These are phyloP conservation scores for Choristoneura fumiferana DNA, from an alignment of 1,140 invertebrate species.

Conservation along the genomic window DNA sequence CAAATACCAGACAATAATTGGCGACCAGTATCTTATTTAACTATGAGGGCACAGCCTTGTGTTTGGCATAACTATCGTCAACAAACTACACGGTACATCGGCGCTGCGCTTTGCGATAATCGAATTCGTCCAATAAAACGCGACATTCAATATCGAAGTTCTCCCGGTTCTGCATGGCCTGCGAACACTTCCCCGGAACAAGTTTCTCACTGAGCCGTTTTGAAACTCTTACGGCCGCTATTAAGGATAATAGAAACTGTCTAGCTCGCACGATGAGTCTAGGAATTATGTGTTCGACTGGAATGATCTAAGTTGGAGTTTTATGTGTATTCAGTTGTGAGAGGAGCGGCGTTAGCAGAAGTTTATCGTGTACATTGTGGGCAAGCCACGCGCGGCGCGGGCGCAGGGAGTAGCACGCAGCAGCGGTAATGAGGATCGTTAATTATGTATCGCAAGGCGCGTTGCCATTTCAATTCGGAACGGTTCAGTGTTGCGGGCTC, in stretches of 20 bases:
- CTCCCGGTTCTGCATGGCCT: conserved; percentile 49
- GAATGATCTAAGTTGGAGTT: conserved; percentile 66
- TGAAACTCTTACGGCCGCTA: conserved; percentile 72
- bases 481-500: conserved; percentile 62
- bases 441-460: conserved; percentile 75
- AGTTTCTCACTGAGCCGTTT: conserved; percentile 72
- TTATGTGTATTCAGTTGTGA: conserved; percentile 28
- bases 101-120: conserved; percentile 47
- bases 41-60: background rate
- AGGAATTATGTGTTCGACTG: conserved; percentile 60
- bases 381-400: conserved; percentile 15
- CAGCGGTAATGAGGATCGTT: conserved; percentile 67
- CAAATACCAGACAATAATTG: conserved; percentile 16
- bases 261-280: conserved; percentile 61
- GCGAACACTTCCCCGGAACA: conserved; percentile 62
- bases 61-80: conserved; percentile 13
- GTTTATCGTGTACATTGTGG: too few species aligned
- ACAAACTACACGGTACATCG: conserved; percentile 17
- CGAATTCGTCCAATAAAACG: conserved; percentile 68
- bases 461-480: conserved; percentile 64
- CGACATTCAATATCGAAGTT: conserved; percentile 69
- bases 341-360: background rate
- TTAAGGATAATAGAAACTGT: conserved; percentile 75
- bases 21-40: conserved; percentile 8
- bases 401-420: conserved; percentile 47